Evolutionary conservation across 1,140 invertebrate genomes (phyloP).

Genomic region (Eubasilissa regina): DNA sequence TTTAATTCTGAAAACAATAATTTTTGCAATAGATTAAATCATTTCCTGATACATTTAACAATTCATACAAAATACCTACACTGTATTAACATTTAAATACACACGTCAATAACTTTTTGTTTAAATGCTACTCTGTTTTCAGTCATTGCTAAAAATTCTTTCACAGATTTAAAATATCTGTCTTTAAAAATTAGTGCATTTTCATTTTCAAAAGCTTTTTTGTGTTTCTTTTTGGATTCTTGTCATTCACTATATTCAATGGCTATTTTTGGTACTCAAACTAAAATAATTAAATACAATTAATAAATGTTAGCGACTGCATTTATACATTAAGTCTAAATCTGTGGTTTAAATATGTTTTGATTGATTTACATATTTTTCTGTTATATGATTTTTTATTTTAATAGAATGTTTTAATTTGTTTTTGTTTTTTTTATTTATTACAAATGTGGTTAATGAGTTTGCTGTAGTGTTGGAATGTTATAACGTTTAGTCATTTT

Average conservation of each 20-base stretch:
- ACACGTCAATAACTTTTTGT: no score
- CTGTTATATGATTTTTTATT: constrained; percentile 10
- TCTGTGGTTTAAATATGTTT: no score
- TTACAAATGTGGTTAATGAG: constrained; percentile 25
- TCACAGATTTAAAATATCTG: no score
- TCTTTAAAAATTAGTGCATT: neutral
- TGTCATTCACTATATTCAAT: neutral
- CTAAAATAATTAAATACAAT: neutral
- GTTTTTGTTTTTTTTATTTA: constrained; percentile 26
- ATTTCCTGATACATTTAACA: no score
- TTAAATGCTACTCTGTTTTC: no score
- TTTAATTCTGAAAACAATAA: no score
- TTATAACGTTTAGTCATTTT: neutral
- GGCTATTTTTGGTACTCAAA: constrained; percentile 4
- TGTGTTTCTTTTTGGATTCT: neutral
- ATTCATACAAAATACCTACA: no score
- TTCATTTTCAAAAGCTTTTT: constrained; percentile 1
- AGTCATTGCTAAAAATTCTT: no score
- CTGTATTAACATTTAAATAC: no score
- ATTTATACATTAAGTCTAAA: neutral
- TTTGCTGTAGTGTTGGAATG: constrained; percentile 30
- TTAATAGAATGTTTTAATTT: constrained; percentile 4
- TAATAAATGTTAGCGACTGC: neutral
- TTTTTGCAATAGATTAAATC: no score
- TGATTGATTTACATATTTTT: constrained; percentile 2